These are phyloP conservation scores for Cyclopterus lumpus DNA, from an alignment of 2,797 vertebrate species.

Conservation along the genomic window DNA sequence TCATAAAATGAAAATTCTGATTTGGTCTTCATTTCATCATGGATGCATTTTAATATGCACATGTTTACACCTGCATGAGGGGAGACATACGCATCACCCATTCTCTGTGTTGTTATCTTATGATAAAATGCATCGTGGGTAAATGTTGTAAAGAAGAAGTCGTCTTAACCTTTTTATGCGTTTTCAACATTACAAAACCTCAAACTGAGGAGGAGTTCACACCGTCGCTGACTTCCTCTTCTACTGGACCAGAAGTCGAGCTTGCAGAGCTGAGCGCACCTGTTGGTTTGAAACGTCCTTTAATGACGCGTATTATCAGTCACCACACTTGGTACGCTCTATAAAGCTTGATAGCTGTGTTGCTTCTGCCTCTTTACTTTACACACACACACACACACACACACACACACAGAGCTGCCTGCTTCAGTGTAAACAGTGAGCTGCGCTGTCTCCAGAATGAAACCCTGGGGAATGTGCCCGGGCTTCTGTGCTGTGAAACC, in stretches of 20 bases:
- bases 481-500: conserved; percentile 64
- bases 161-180: background rate
- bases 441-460: conserved; percentile 66
- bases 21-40: background rate
- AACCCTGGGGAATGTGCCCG: conserved; percentile 64
- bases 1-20: background rate
- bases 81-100: too few species aligned
- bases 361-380: conserved; percentile 18
- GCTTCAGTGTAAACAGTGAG: conserved; percentile 63
- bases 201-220: background rate
- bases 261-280: background rate
- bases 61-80: background rate
- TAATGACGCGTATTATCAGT: conserved; percentile 4
- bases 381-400: too few species aligned
- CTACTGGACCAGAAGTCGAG: background rate
- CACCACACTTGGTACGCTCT: conserved; percentile 2
- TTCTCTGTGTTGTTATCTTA: background rate
- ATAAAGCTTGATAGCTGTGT: conserved; percentile 1
- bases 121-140: background rate
- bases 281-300: background rate
- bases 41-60: background rate
- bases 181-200: conserved; percentile 21
- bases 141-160: conserved; percentile 12
- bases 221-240: conserved; percentile 11
- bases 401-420: conserved; percentile 39